Base-by-base conservation (phyloP, 2,888 invertebrate genomes). In the Acleris emargana region DNA sequence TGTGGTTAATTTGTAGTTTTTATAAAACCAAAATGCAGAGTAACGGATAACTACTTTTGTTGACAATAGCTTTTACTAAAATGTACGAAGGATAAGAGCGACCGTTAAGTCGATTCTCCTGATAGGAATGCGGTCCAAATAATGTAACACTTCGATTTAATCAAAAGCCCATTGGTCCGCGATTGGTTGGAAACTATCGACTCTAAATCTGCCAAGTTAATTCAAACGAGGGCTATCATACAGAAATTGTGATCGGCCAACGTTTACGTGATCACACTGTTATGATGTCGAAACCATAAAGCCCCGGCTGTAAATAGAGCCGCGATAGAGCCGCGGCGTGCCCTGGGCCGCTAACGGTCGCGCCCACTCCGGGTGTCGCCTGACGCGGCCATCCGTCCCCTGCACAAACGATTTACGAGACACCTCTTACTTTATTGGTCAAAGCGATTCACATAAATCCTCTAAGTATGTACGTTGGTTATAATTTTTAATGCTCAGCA, bases 331-430 rank as follows among this genome's bases (percentile, higher is more conserved):
- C 3, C 71, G 67, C 67, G 59, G 67, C 73, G 71, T 76, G 72
- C 69, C 73, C 68, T 59, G 69, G 71, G 73, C 76, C 73, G 70
- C 80, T 89, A 90, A 90, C 90, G 90, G 89, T 78, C 78, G 82
- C 87, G 88, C 90, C 89, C 90, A 89, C 91, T 87, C 84, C 78
- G 86, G 88, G 89, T 89, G 91, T 90, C 89, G 85, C 86, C 76
- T 73, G 76, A 74, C 76, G 73, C 78, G 78, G 69, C 78, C 78
- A 79, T 85, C 86, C 86, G 82, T 83, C 86, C 77, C 77, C 81
- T 32, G 80, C 79, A 76, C 76, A 76, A 68, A 78, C 84, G 83
- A 90, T 91, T 91, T 91, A 91, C 87, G 89, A 88, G 85, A 82
- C 89, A 80, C 83, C 83, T 83, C 81, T 82, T 89, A 86, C 87